Percentiles rank a stretch among this genome's conserved stretches.
These are phyloP conservation scores for Phylloscopus whistleri DNA, from an alignment of 2,113 vertebrate genomes.

Conservation along the genomic window DNA sequence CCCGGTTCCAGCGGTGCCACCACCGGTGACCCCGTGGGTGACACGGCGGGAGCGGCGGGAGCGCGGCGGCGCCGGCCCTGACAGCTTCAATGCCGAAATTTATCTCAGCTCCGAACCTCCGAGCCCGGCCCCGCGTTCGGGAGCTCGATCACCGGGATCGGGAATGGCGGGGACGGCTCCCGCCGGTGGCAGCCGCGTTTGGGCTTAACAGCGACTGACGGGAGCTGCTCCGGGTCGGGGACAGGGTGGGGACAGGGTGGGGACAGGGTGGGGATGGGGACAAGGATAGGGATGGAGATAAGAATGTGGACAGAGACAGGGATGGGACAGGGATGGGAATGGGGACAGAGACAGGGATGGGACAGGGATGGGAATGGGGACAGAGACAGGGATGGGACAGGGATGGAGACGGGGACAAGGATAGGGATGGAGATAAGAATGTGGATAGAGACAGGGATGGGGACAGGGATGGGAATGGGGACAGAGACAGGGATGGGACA, in stretches of 20 bases:
- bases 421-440: not conserved
- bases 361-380: too few species aligned
- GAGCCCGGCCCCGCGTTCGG: slow-evolving; percentile 29
- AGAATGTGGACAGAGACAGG: too few species aligned
- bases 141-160: slow-evolving; percentile 37
- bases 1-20: not conserved
- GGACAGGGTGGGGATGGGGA: not conserved
- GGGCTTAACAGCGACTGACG: not conserved
- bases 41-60: not conserved
- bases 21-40: not conserved
- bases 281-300: too few species aligned
- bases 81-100: slow-evolving; percentile 64
- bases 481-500: too few species aligned
- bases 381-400: not conserved
- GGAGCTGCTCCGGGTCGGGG: not conserved
- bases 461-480: too few species aligned
- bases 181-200: not conserved
- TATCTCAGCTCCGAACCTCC: slow-evolving; percentile 40
- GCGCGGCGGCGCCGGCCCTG: not conserved
- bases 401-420: accelerated
- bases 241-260: not conserved
- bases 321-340: too few species aligned
- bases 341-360: not conserved
- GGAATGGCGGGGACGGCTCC: slow-evolving; percentile 17
- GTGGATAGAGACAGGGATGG: too few species aligned